Evolutionary conservation across 2,888 invertebrate species (phyloP).

Genomic region (Drosophila putrida): DNA sequence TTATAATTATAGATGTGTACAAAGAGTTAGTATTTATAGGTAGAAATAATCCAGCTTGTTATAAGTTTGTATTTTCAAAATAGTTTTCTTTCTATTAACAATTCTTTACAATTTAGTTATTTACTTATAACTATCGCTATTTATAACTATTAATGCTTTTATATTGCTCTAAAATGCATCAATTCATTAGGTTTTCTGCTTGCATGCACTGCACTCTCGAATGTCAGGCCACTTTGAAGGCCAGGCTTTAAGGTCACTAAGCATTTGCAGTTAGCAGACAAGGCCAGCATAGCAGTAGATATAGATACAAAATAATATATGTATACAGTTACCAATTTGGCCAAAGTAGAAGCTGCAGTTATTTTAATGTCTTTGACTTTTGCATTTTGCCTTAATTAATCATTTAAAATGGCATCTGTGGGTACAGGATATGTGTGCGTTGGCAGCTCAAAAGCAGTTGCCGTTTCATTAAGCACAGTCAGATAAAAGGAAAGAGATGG

Average conservation of each 20-base stretch:
- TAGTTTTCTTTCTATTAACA: too few relatives aligned
- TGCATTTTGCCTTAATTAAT: conserved; percentile 6
- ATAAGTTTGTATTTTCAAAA: too few relatives aligned
- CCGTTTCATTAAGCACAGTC: conserved; percentile 30
- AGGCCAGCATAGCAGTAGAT: neutral
- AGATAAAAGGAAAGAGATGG: neutral
- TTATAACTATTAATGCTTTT: neutral
- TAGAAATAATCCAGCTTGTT: too few relatives aligned
- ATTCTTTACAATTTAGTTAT: too few relatives aligned
- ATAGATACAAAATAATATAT: neutral
- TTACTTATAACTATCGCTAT: neutral
- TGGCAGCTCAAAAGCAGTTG: conserved; percentile 21
- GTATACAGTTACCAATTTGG: neutral
- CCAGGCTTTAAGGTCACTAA: conserved; percentile 32
- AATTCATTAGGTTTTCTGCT: neutral
- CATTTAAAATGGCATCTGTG: neutral
- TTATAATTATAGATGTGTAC: too few relatives aligned
- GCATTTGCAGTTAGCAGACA: conserved; percentile 5
- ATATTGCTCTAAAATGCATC: neutral
- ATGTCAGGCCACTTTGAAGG: conserved; percentile 19
- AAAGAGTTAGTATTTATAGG: too few relatives aligned
- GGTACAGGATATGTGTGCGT: conserved; percentile 1
- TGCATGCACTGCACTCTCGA: conserved; percentile 8
- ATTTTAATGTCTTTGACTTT: conserved; percentile 14
- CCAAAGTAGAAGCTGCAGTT: conserved; percentile 1